Evolutionary conservation across 1,140 invertebrate species (phyloP), one percentile per base, ranked within the genome.

Genomic region (Aphaenogaster rudis): DNA sequence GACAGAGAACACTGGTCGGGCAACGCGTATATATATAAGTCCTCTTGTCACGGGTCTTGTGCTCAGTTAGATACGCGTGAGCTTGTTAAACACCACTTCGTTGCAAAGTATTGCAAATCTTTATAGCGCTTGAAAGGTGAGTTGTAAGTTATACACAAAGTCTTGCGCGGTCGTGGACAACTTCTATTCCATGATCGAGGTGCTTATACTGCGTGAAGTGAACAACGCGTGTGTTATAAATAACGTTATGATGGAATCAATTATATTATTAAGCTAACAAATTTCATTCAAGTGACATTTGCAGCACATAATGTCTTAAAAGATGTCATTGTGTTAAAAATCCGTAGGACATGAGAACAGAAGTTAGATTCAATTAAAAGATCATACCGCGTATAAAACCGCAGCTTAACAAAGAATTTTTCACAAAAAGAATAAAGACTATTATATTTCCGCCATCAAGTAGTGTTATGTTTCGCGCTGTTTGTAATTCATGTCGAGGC

Each of bases 41-140:
- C 87, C 92, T 88, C 92, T 90, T 87, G 87, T 91, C 79, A 84
- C 87, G 89, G 80, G 92, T 88, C 87, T 88, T 66, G 86, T 87
- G 92, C 92, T 94, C 94, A 93, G 93, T 94, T 92, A 92, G 78
- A 92, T 59, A 88, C 88, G 86, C 84, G 90, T 87, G 61, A 79
- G 67, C 78, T 28, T 28, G 28, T 28, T 80, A 61, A 79, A 87
- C 78, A 86, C 88, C 88, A 91, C 71, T 88, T 86, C 66, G 67
- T 63, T 64, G 57, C 15, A 15, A 87, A 67, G 52, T 71, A 59
- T 52, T 61, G 9, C 28, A 77, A 66, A 36, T 13, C n/a, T 36
- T 17, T 71, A 21, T 15, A 64, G 9, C 15, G 36, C 9, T 8
- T 36, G n/a, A 59, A 17, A 87, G 59, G 72, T 66, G 66, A 86